Evolutionary conservation across 2,113 vertebrate species (phyloP).

Genomic region (Nothobranchius kuhntae): DNA sequence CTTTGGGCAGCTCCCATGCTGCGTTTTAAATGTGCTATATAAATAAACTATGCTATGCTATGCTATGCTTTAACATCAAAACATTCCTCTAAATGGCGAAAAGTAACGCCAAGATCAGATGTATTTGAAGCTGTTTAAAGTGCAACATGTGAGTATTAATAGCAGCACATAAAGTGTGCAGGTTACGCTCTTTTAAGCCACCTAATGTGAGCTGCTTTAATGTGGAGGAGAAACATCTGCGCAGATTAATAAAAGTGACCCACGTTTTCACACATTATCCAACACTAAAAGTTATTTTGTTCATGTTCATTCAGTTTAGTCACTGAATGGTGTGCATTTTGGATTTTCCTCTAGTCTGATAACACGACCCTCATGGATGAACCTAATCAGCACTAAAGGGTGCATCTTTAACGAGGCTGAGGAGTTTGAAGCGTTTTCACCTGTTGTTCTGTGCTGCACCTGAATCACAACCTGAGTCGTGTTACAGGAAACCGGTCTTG

Average conservation of each 20-base stretch:
- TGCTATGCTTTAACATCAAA: not conserved
- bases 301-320: not conserved
- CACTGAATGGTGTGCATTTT: not conserved
- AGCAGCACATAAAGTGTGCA: too few relatives aligned
- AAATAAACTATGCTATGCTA: too few relatives aligned
- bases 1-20: too few relatives aligned
- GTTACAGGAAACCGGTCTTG: not conserved
- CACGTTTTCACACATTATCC: slow-evolving; percentile 36
- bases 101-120: not conserved
- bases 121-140: not conserved
- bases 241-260: slow-evolving; percentile 60
- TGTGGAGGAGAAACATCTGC: slow-evolving; percentile 27
- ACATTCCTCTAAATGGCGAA: slow-evolving; percentile 1
- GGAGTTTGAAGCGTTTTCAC: too few relatives aligned
- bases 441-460: not conserved
- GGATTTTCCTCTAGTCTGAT: too few relatives aligned
- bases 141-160: too few relatives aligned
- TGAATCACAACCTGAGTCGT: not conserved
- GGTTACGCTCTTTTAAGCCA: too few relatives aligned
- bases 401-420: too few relatives aligned
- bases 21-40: too few relatives aligned
- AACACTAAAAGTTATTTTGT: not conserved
- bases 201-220: not conserved
- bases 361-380: too few relatives aligned
- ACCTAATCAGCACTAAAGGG: too few relatives aligned